Evolutionary conservation across 2,888 invertebrate species (phyloP), one percentile per base, ranked within the genome.

Genomic region (Epicampocera succincta): DNA sequence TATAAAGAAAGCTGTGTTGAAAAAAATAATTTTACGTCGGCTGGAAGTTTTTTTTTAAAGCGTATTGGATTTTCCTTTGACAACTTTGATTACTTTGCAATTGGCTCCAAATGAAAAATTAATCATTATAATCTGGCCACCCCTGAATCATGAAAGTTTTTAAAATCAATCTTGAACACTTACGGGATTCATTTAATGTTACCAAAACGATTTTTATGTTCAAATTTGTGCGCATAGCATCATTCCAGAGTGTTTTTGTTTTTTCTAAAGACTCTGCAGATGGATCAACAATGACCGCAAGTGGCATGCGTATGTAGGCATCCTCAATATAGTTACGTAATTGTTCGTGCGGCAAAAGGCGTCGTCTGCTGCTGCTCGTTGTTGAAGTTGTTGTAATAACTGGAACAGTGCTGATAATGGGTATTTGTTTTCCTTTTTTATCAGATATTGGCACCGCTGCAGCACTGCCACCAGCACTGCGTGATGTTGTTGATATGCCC

Each of bases 271-370:
- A 88, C 61, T 88, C 88, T 0, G 87, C 81, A 21, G 90, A 89
- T 38, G 91, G 91, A 86, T 91, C 91, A 48, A 91, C 89, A 72
- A 91, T 88, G 50, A 90, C 90, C 6, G 91, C 91, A 78, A 91
- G 81, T n/a, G 91, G 91, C 88, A 90, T 90, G 63, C 91, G 88
- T 69, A 91, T 89, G 84, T 91, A 91, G 56, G 89, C 88, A 86
- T 91, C 91, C 85, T 91, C 91, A 69, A 91, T 88, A 79, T 90
- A 91, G 83, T 89, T 89, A 74, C 91, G 88, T 82, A 91, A 85
- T 79, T 90, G 89, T 85, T 91, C 90, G 73, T 91, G 89, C 33
- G 90, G 90, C 84, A 90, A 82, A 69, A 90, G 84, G 71, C 87
- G 89, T 68, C 85, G 84, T 29, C 84, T 84, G 85, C 84, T 61